Conservation (phyloP, 1,140 invertebrate genomes). For the Bombus confusus region DNA sequence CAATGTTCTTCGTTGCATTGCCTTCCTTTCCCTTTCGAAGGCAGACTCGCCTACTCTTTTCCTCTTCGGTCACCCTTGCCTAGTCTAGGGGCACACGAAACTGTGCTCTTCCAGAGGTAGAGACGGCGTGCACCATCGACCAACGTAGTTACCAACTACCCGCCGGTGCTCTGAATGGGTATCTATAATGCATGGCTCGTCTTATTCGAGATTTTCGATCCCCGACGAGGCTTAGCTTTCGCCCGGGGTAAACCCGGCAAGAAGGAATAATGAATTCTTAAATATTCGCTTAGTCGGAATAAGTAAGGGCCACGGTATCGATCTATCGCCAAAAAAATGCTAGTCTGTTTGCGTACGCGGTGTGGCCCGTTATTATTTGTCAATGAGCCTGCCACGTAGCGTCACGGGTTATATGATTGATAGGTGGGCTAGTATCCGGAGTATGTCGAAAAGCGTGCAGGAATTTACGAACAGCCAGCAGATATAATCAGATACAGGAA, state of each 20-base stretch:
- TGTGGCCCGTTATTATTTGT: no score
- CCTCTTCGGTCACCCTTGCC: not conserved
- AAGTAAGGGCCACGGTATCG: conserved; percentile 43
- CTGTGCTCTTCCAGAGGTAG: conserved; percentile 33
- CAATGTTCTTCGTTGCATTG: not conserved
- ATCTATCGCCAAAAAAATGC: conserved; percentile 49
- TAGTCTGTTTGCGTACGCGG: not conserved
- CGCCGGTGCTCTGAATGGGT: conserved; percentile 63
- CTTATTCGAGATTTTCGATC: conserved; percentile 75
- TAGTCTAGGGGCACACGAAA: conserved; percentile 27
- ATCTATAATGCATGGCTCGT: conserved; percentile 75
- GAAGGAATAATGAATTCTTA: conserved; percentile 69
- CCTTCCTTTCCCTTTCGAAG: not conserved
- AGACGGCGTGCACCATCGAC: conserved; percentile 49
- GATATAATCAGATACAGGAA: not conserved
- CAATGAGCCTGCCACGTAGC: not conserved
- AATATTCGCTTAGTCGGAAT: conserved; percentile 64
- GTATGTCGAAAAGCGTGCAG: not conserved
- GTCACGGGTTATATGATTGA: not conserved
- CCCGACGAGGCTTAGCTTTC: conserved; percentile 63
- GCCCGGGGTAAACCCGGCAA: conserved; percentile 38
- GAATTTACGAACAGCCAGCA: not conserved
- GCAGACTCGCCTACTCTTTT: not conserved
- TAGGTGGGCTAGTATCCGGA: not conserved
- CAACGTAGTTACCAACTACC: conserved; percentile 65